Base-by-base conservation (phyloP, 2,888 invertebrate genomes). In the Ctena decussata region DNA sequence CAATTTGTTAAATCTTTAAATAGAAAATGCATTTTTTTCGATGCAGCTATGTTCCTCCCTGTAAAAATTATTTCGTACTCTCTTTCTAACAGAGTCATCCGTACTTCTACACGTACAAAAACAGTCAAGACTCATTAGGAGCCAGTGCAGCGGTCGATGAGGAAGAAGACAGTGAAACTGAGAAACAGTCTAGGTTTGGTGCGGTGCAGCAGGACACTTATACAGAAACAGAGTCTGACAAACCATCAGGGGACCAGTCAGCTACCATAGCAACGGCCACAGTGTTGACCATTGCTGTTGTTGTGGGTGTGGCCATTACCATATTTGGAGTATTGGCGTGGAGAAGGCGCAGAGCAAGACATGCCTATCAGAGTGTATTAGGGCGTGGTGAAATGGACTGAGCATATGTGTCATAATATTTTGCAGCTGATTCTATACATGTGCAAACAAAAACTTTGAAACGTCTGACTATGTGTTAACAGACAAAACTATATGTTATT, bases 61-160 rank as follows among this genome's bases (percentile, higher is more conserved):
- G n/a, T n/a, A n/a, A n/a, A n/a, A n/a, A n/a, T n/a, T n/a, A n/a
- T n/a, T n/a, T n/a, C n/a, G n/a, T n/a, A n/a, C n/a, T n/a, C n/a
- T n/a, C n/a, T n/a, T n/a, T 3, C 27, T 57, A 24, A 0, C 89
- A 89, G 89, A 80, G 35, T 21, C 27, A 60, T 27, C 89, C 86
- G 0, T 89, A 84, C 53, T 70, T 89, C 65, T 86, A 81, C 81
- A 89, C 89, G 15, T 69, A 83, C 73, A 83, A 81, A 60, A 89
- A 89, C 73, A 77, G 81, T 24, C 39, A 41, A 15, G 35, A 35
- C 0, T 35, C 65, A 35, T 35, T 35, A 18, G 65, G 30, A 35
- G n/a, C n/a, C n/a, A n/a, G n/a, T n/a, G 30, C 41, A 0, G 2
- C 1, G n/a, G 57, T 3, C 12, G 73, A 27, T 8, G 27, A 46